phyloP scores from a whole-genome alignment of 2,113 vertebrate genomes.

The Philantomba maxwellii region DNA sequence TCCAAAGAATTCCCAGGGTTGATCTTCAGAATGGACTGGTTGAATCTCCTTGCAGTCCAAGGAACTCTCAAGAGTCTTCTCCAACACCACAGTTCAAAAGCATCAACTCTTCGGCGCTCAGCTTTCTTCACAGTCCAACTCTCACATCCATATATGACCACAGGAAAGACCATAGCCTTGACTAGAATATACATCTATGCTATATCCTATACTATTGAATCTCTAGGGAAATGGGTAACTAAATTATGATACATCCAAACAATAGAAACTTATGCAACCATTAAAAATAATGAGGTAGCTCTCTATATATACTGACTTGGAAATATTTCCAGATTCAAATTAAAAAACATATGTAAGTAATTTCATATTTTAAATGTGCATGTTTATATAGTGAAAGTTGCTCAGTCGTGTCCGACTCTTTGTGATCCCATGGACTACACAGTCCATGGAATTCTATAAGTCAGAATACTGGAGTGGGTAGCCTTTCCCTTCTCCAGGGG shows the following conservation, averaged over 20 bases:
- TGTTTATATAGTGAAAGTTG: background rate
- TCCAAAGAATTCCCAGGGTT: no score
- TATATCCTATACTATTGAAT: background rate
- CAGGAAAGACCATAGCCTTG: no score
- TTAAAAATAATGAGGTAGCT: background rate
- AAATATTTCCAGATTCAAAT: constrained; percentile 1
- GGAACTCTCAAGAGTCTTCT: no score
- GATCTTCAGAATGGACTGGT: no score
- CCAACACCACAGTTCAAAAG: no score
- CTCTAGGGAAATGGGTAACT: background rate
- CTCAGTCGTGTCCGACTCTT: background rate
- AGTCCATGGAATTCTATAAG: background rate
- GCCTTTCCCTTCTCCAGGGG: background rate
- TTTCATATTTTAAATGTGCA: background rate
- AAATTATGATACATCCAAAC: background rate
- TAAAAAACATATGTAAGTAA: background rate
- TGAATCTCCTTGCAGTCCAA: no score
- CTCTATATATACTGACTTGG: background rate
- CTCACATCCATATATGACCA: no score
- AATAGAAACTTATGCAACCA: background rate
- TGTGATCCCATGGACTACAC: background rate
- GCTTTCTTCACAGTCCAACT: no score
- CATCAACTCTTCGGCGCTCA: no score
- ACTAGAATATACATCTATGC: background rate
- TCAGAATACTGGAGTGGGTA: background rate